phyloP scores from a whole-genome alignment of 2,888 invertebrate species.

The Eristalis intricaria region DNA sequence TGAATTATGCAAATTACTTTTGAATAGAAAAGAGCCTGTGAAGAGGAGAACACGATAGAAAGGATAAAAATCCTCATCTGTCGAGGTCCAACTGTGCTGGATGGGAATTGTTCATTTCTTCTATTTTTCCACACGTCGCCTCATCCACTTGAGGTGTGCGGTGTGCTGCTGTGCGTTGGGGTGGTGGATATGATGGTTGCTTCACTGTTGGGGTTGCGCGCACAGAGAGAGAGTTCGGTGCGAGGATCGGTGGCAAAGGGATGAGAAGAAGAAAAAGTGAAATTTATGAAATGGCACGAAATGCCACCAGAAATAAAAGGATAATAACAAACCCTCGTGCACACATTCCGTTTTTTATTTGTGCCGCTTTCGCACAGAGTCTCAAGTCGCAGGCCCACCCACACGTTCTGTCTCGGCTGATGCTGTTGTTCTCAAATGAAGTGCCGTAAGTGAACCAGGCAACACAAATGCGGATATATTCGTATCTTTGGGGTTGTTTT shows the following conservation, averaged over 20 bases:
- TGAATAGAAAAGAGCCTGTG: conserved; percentile 51
- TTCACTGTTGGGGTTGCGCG: not conserved
- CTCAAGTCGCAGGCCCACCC: not conserved
- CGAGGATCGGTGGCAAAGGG: not conserved
- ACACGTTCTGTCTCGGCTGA: not conserved
- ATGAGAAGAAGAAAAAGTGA: conserved; percentile 4
- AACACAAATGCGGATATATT: conserved; percentile 4
- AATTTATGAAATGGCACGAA: conserved; percentile 64
- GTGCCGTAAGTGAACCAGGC: conserved; percentile 31
- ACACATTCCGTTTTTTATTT: conserved; percentile 14
- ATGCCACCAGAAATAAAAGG: conserved; percentile 52
- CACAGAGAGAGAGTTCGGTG: conserved; percentile 10
- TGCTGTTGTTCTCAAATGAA: conserved; percentile 46
- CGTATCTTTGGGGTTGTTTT: conserved; percentile 3
- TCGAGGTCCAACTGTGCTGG: conserved; percentile 42
- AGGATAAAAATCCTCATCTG: conserved; percentile 42
- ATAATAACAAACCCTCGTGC: conserved; percentile 54
- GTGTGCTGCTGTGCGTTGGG: not conserved
- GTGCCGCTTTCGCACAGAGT: not conserved
- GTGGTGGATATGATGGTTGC: not conserved
- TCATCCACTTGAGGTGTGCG: conserved; percentile 19
- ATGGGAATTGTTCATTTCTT: conserved; percentile 57
- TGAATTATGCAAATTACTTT: conserved; percentile 71
- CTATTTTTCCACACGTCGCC: conserved; percentile 17
- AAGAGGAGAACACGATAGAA: conserved; percentile 38